Evolutionary conservation across 1,140 invertebrate species (phyloP).

Genomic region (Drosophila sucinea): DNA sequence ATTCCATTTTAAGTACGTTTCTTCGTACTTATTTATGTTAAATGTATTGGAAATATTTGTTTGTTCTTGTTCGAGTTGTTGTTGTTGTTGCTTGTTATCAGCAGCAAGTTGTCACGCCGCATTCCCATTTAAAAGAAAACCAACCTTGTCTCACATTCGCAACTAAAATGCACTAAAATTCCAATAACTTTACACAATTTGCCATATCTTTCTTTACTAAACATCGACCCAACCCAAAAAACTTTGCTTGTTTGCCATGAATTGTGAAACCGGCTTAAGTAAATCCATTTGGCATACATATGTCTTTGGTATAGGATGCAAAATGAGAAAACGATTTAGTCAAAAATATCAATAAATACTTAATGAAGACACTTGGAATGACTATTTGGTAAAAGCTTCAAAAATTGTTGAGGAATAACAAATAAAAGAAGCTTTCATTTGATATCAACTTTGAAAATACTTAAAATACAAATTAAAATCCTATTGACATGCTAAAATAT

Average conservation of each 20-base stretch:
- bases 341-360: not conserved
- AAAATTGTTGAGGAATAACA: no score
- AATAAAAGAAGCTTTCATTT: no score
- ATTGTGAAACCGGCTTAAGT: not conserved
- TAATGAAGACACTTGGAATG: not conserved
- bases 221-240: not conserved
- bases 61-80: not conserved
- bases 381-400: not conserved
- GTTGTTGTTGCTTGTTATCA: conserved; percentile 1
- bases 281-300: not conserved
- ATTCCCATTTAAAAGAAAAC: not conserved
- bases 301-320: not conserved
- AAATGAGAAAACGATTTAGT: not conserved
- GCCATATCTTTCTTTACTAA: not conserved
- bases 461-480: no score
- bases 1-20: conserved; percentile 3
- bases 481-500: no score
- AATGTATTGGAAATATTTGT: conserved; percentile 34
- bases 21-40: conserved; percentile 31
- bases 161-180: not conserved
- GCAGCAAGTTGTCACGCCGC: conserved; percentile 2
- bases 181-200: not conserved
- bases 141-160: conserved; percentile 2
- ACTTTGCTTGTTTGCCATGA: not conserved
- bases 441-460: no score